A percentile compares a stretch with the other conserved stretches of the same genome.
These are phyloP conservation scores for Pristis pectinata DNA, from an alignment of 2,797 vertebrate genomes.

Conservation along the genomic window DNA sequence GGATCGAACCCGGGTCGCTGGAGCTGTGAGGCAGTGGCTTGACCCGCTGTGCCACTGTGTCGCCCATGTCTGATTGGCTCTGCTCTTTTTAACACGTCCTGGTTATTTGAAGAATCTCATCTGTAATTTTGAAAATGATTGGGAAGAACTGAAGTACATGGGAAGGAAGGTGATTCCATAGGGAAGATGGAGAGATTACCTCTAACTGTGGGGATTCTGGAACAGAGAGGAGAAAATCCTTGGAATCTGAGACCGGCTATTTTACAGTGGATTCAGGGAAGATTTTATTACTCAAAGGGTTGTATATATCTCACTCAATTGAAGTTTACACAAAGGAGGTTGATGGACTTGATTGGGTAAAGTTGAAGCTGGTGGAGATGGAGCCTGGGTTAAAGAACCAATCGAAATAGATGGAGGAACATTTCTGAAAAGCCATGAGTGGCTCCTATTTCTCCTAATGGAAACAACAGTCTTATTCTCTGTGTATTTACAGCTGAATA, in stretches of 20 bases:
- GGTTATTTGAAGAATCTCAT: background rate
- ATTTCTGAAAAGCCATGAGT: background rate
- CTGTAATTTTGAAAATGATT: background rate
- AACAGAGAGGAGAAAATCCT: background rate
- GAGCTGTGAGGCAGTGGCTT: no score
- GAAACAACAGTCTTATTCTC: background rate
- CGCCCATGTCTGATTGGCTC: background rate
- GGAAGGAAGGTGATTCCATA: background rate
- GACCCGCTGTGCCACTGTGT: no score
- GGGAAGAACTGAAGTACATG: background rate
- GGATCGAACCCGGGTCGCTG: no score
- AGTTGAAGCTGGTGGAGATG: background rate
- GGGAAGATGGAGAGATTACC: background rate
- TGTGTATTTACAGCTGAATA: background rate
- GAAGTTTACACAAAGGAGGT: background rate
- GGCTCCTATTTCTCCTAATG: background rate
- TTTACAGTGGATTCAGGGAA: background rate
- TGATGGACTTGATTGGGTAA: background rate
- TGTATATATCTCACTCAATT: background rate
- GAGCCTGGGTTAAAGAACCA: background rate
- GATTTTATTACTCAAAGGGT: background rate
- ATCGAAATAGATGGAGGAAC: no score
- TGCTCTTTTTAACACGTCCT: background rate
- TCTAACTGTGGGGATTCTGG: background rate
- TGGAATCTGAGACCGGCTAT: background rate